These are phyloP conservation scores for Drosophila ogumai DNA, from an alignment of 1,140 invertebrate genomes.

Conservation along the genomic window DNA sequence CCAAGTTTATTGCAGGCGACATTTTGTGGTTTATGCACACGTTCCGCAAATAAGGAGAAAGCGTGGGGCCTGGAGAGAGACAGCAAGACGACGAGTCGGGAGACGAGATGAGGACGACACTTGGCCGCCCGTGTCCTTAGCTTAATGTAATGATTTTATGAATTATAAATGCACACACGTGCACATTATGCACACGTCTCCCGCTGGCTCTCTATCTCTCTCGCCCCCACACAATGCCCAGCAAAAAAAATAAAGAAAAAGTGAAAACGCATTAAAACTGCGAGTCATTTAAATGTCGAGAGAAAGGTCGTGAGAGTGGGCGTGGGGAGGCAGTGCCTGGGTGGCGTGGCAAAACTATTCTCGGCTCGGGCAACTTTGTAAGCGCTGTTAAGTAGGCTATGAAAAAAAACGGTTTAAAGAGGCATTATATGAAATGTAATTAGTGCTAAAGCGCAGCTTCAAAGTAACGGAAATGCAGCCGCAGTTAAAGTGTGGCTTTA, in stretches of 20 bases:
- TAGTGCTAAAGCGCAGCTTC: slow-evolving; percentile 50
- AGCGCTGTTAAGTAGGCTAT: slow-evolving; percentile 73
- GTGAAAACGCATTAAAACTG: slow-evolving; percentile 67
- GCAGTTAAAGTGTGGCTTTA: slow-evolving; percentile 16
- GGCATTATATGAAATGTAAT: slow-evolving; percentile 60
- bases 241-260: slow-evolving; percentile 15
- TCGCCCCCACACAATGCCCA: slow-evolving; percentile 4
- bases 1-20: slow-evolving; percentile 76
- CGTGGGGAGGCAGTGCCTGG: neutral
- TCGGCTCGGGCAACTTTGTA: slow-evolving; percentile 53
- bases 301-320: slow-evolving; percentile 17
- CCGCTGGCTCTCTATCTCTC: neutral
- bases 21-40: slow-evolving; percentile 82
- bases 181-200: slow-evolving; percentile 43
- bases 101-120: slow-evolving; percentile 18
- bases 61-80: neutral
- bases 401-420: slow-evolving; percentile 51
- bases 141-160: slow-evolving; percentile 83
- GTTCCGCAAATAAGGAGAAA: slow-evolving; percentile 54
- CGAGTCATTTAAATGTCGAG: slow-evolving; percentile 66
- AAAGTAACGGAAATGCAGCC: slow-evolving; percentile 34
- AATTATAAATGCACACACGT: slow-evolving; percentile 82
- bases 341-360: slow-evolving; percentile 33
- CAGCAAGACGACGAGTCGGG: neutral
- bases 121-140: slow-evolving; percentile 28